phyloP scores from a whole-genome alignment of 1,140 invertebrate species.

The Brachionus plicatilis region DNA sequence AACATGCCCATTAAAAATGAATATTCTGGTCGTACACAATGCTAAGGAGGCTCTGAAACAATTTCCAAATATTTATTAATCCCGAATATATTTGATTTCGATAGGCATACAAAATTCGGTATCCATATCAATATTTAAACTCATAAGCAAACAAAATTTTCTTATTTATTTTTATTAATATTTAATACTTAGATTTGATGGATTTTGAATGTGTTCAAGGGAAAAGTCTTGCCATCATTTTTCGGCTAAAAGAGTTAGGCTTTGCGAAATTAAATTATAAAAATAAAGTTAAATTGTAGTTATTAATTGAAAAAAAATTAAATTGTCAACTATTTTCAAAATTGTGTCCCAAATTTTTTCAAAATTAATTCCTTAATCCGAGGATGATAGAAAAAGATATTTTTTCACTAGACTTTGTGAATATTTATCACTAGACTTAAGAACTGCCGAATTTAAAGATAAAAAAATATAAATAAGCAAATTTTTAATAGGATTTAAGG shows the following conservation, averaged over 20 bases:
- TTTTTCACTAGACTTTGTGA: not conserved
- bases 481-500: not conserved
- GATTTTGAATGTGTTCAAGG: not conserved
- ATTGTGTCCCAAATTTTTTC: not conserved
- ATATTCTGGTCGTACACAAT: not conserved
- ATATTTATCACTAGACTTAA: not conserved
- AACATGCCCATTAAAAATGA: not conserved
- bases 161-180: not conserved
- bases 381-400: not conserved
- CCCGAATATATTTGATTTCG: not conserved
- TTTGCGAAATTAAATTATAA: not conserved
- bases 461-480: not conserved
- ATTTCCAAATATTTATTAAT: not conserved
- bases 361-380: not conserved
- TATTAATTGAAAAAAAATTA: not conserved
- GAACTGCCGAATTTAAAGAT: not conserved
- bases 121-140: not conserved
- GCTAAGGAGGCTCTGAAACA: not conserved
- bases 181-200: not conserved
- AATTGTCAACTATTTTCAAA: not conserved
- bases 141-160: not conserved
- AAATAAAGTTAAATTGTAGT: not conserved
- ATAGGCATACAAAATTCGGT: not conserved
- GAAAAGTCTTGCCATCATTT: not conserved
- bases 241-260: not conserved